phyloP scores from a whole-genome alignment of 2,888 invertebrate genomes.

The Drosophila dives region DNA sequence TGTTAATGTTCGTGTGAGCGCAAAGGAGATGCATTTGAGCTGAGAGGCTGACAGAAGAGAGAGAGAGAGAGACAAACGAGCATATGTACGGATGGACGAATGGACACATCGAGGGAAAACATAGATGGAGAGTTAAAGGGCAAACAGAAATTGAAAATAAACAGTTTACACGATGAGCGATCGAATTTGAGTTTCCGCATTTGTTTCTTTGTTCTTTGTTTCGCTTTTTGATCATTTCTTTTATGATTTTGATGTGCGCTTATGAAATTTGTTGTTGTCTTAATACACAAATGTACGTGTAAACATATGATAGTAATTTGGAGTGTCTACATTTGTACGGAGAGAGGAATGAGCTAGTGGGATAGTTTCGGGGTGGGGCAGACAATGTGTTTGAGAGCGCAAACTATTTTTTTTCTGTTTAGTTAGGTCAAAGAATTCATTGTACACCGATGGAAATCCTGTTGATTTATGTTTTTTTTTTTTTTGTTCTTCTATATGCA shows the following conservation, averaged over 20 bases:
- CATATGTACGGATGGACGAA: slow-evolving; percentile 13
- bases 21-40: slow-evolving; percentile 25
- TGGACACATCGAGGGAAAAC: slow-evolving; percentile 17
- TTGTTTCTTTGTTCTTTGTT: neutral
- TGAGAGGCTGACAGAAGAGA: slow-evolving; percentile 6
- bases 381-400: neutral
- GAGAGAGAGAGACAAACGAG: neutral
- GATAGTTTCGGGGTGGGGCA: neutral
- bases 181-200: slow-evolving; percentile 10
- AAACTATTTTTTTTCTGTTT: slow-evolving; percentile 2
- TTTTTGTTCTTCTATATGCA: neutral
- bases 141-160: slow-evolving; percentile 23
- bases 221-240: neutral
- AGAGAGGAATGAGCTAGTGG: neutral
- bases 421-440: slow-evolving; percentile 8
- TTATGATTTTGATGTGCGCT: slow-evolving; percentile 26
- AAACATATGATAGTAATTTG: slow-evolving; percentile 6
- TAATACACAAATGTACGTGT: slow-evolving; percentile 17
- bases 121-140: slow-evolving; percentile 4
- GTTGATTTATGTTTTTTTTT: slow-evolving; percentile 12
- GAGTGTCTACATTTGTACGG: slow-evolving; percentile 22
- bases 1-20: slow-evolving; percentile 13
- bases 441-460: slow-evolving; percentile 35
- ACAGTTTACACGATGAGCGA: slow-evolving; percentile 12
- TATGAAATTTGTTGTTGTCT: slow-evolving; percentile 31